Conservation (phyloP, 2,888 invertebrate species). For the Corythucha ciliata region DNA sequence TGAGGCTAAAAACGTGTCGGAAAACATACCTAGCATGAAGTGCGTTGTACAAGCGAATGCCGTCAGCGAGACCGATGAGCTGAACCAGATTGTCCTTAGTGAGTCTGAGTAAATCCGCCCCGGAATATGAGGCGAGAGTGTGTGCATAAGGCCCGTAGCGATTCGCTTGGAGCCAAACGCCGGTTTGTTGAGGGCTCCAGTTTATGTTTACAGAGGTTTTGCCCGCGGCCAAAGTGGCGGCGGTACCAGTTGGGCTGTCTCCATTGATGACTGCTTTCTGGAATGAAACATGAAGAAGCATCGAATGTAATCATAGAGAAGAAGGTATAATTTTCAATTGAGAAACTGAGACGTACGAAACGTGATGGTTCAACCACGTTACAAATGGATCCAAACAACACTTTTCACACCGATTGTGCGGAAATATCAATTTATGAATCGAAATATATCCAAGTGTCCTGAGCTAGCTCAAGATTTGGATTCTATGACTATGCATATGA, state of each 20-base stretch:
- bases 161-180: constrained; percentile 28
- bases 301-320: not conserved
- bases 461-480: too few relatives aligned
- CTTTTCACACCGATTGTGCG: too few relatives aligned
- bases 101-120: constrained; percentile 78
- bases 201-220: constrained; percentile 16
- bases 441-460: too few relatives aligned
- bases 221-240: constrained; percentile 11
- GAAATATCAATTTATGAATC: too few relatives aligned
- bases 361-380: too few relatives aligned
- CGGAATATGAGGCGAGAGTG: constrained; percentile 40
- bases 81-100: constrained; percentile 86
- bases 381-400: too few relatives aligned
- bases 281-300: not conserved
- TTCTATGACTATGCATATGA: too few relatives aligned
- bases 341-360: too few relatives aligned
- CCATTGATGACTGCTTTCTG: constrained; percentile 18
- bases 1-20: not conserved
- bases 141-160: constrained; percentile 25
- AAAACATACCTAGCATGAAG: constrained; percentile 63
- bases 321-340: not conserved
- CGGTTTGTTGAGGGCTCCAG: constrained; percentile 27
- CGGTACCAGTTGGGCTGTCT: too few relatives aligned
- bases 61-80: constrained; percentile 89
- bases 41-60: constrained; percentile 84